These are phyloP conservation scores for Stercorarius parasiticus DNA, from an alignment of 2,113 vertebrate species.

Conservation along the genomic window DNA sequence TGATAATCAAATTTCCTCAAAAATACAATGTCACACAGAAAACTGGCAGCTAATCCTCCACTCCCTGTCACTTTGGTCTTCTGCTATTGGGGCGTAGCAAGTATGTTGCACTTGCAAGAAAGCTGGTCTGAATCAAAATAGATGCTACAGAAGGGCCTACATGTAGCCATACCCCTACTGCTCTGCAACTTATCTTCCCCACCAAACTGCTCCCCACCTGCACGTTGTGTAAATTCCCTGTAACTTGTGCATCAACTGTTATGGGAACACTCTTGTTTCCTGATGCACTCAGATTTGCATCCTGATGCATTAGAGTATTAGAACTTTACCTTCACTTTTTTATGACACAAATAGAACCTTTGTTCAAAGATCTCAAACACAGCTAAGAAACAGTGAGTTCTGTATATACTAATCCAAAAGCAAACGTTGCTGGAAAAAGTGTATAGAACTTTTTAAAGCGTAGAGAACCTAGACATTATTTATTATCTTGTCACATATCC, in stretches of 20 bases:
- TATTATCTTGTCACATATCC: not conserved
- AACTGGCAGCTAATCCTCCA: not conserved
- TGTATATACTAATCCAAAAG: not conserved
- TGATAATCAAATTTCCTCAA: not conserved
- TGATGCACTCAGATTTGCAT: not conserved
- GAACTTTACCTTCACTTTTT: not conserved
- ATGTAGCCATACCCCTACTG: not conserved
- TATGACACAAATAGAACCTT: not conserved
- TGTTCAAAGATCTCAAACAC: not conserved
- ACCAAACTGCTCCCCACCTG: not conserved
- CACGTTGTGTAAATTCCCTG: not conserved
- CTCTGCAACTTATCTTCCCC: not conserved
- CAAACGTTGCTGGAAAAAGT: not conserved
- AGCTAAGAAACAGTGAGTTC: not conserved
- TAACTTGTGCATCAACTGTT: not conserved
- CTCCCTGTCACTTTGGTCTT: not conserved
- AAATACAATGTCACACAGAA: not conserved
- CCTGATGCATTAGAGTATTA: not conserved
- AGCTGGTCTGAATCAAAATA: not conserved
- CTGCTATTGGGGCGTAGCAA: not conserved
- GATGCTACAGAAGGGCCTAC: fast-evolving
- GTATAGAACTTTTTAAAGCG: not conserved
- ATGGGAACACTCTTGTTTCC: not conserved
- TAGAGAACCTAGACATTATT: not conserved
- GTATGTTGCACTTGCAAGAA: not conserved